Evolutionary conservation across 1,140 invertebrate species (phyloP), one percentile per base, ranked within the genome.

Genomic region (Stratiolaelaps scimitus): DNA sequence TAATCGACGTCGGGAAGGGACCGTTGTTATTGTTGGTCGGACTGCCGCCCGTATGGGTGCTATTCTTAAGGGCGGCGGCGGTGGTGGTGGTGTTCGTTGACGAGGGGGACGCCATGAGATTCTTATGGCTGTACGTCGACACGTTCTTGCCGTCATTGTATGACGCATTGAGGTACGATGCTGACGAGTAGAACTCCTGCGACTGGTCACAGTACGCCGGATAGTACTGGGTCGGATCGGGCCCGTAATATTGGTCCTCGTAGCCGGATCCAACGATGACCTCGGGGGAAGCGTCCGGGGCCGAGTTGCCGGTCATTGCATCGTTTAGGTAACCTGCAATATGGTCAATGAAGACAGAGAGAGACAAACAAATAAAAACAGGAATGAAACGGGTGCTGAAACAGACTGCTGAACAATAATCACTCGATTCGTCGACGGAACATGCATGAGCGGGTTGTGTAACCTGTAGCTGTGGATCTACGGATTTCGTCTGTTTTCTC

Each of bases 211-310:
- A 60, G 23, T 60, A 60, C 26, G 26, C 15, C 13, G 53, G 53
- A 60, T 60, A 60, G 34, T 60, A 60, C 53, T 60, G 53, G 23
- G 17, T 26, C 17, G 53, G 53, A 26, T 60, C 53, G 6, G 53
- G 53, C 26, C 15, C 53, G 53, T 60, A 60, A 26, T 60, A 23
- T 60, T 60, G 53, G 23, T 60, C 53, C 13, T 60, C 53, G 53
- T 20, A 60, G 1, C 26, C 34, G 13, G 53, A 60, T 2, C 53
- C 53, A 10, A 60, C 34, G 17, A 60, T 60, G 23, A 60, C 53
- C 26, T 60, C 53, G 20, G 53, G 53, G 53, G 53, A 60, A 19
- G 53, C 53, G 23, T 60, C 53, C 26, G 53, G 53, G 34, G 53
- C 53, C 34, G 34, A 40, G 23, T 34, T 60, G 15, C 26, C 34